Percentiles rank a stretch among this genome's conserved stretches.
These are phyloP conservation scores for Diarsia dahlii DNA, from an alignment of 2,888 invertebrate species.

Conservation along the genomic window DNA sequence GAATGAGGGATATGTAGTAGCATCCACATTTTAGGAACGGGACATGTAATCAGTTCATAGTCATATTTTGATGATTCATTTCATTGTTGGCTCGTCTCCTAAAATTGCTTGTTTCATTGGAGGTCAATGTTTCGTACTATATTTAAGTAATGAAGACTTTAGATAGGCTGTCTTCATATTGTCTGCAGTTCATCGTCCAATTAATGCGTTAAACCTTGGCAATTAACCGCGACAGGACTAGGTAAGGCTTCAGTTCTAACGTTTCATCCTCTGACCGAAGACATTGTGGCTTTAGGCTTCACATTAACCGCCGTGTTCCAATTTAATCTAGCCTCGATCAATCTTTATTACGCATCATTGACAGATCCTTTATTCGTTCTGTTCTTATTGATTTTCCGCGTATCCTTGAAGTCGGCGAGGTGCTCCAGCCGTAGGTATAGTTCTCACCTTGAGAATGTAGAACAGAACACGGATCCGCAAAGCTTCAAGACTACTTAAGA, in stretches of 20 bases:
- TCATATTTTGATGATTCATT: constrained; percentile 12
- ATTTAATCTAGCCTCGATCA: constrained; percentile 68
- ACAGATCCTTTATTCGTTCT: constrained; percentile 67
- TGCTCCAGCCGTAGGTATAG: constrained; percentile 62
- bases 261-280: constrained; percentile 77
- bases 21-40: neutral
- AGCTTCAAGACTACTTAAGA: constrained; percentile 44
- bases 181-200: constrained; percentile 42
- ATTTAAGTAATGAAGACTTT: constrained; percentile 3
- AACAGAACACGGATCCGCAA: constrained; percentile 37
- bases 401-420: constrained; percentile 68
- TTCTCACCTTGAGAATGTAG: constrained; percentile 66
- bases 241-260: constrained; percentile 78
- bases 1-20: neutral
- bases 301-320: constrained; percentile 71
- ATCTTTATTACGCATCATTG: constrained; percentile 69
- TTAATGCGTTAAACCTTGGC: constrained; percentile 63
- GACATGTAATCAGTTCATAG: neutral
- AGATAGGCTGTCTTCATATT: constrained; percentile 13
- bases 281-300: constrained; percentile 78
- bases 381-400: constrained; percentile 71
- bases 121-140: constrained; percentile 52
- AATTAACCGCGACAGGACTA: constrained; percentile 70
- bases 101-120: constrained; percentile 12
- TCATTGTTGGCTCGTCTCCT: constrained; percentile 4